These are phyloP conservation scores for Hypomecis punctinalis DNA, from an alignment of 2,888 invertebrate species.

Conservation along the genomic window DNA sequence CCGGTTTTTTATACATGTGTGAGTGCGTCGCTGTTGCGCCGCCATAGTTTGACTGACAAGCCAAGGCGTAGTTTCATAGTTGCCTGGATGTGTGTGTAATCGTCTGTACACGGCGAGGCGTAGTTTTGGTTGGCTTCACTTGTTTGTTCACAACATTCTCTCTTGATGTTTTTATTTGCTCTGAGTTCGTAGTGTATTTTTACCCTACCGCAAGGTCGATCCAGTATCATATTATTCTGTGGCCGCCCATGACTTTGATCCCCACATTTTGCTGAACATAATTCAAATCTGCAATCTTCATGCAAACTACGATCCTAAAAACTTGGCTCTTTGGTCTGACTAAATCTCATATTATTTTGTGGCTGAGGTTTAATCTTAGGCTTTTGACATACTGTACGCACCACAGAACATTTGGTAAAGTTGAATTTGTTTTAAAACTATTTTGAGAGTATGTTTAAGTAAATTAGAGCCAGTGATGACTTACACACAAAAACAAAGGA, in stretches of 20 bases:
- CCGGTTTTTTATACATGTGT: too few relatives aligned
- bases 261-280: conserved; percentile 12
- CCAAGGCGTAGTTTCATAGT: too few relatives aligned
- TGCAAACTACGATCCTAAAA: conserved; percentile 15
- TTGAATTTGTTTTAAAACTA: neutral
- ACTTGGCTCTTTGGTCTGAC: conserved; percentile 9
- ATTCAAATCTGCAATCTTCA: conserved; percentile 18
- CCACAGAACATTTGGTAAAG: neutral
- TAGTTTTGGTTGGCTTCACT: too few relatives aligned
- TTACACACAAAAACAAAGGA: too few relatives aligned
- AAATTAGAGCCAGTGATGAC: too few relatives aligned
- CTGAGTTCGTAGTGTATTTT: neutral
- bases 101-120: too few relatives aligned
- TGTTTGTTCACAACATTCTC: too few relatives aligned
- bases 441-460: too few relatives aligned
- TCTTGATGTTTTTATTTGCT: too few relatives aligned
- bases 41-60: too few relatives aligned
- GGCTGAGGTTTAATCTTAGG: conserved; percentile 7
- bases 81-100: too few relatives aligned
- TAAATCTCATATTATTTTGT: conserved; percentile 22
- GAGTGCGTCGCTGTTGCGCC: too few relatives aligned
- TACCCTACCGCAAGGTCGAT: conserved; percentile 5
- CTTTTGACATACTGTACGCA: neutral
- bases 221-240: conserved; percentile 3
- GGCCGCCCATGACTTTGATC: conserved; percentile 15